Conservation (phyloP, 2,888 invertebrate genomes). For the Tipula confusa region DNA sequence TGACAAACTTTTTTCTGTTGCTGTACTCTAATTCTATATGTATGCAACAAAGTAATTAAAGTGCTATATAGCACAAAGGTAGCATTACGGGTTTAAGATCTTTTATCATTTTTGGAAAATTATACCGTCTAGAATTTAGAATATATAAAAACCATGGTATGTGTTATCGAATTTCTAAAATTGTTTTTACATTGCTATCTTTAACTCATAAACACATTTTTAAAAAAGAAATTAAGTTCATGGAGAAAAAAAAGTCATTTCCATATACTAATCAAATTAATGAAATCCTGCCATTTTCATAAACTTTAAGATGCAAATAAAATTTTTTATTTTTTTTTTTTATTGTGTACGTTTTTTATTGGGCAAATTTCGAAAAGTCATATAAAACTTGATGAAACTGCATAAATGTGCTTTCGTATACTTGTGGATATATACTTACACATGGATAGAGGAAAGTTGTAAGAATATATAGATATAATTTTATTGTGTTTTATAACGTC, state of each 20-base stretch:
- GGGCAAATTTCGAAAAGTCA: not conserved
- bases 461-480: not conserved
- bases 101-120: not conserved
- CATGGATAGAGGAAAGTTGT: too few relatives aligned
- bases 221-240: not conserved
- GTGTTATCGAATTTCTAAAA: not conserved
- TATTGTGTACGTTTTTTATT: not conserved
- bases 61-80: not conserved
- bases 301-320: not conserved
- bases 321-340: not conserved
- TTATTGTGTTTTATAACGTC: constrained; percentile 3
- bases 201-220: not conserved
- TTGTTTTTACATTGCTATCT: not conserved
- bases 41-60: not conserved
- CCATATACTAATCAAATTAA: not conserved
- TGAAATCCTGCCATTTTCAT: not conserved
- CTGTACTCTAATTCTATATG: too few relatives aligned
- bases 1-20: not conserved
- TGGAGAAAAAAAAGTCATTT: not conserved
- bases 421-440: too few relatives aligned
- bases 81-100: not conserved
- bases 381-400: not conserved
- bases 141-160: not conserved
- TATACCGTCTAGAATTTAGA: not conserved
- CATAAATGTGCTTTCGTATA: not conserved